Conservation (phyloP, 2,113 vertebrate genomes). For the Saguinus midas region DNA sequence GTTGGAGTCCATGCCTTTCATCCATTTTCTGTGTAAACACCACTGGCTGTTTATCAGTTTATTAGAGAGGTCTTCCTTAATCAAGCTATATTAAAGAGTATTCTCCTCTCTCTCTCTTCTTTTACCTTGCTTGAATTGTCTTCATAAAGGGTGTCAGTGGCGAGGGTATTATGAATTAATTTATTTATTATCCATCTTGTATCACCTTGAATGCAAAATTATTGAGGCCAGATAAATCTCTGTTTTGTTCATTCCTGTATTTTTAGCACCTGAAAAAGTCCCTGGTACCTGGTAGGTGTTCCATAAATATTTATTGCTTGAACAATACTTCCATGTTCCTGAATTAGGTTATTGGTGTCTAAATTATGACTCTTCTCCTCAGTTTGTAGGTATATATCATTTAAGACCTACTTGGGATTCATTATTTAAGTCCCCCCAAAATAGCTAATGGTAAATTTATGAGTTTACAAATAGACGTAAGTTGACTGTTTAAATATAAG, state of each 20-base stretch:
- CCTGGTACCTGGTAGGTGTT: not conserved
- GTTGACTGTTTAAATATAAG: not conserved
- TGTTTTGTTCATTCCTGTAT: not conserved
- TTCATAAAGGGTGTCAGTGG: not conserved
- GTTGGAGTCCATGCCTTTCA: not conserved
- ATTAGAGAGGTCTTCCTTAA: not conserved
- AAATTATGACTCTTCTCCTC: not conserved
- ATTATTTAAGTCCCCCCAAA: not conserved
- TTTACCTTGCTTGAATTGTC: not conserved
- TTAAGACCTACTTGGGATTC: not conserved
- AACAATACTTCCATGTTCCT: not conserved
- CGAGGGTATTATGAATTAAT: not conserved
- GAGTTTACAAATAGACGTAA: not conserved
- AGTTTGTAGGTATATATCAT: not conserved
- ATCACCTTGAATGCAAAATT: not conserved
- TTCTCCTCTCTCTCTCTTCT: not conserved
- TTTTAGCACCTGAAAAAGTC: not conserved
- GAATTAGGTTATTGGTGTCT: not conserved
- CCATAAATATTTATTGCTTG: not conserved
- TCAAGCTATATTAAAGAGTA: not conserved
- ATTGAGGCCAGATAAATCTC: not conserved
- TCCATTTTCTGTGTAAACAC: not conserved
- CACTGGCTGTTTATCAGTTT: not conserved
- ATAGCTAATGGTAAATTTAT: not conserved
- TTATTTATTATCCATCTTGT: not conserved